A percentile compares a stretch with the other conserved stretches of the same genome.
phyloP scores from a whole-genome alignment of 2,113 vertebrate species.

The Mus musculus region DNA sequence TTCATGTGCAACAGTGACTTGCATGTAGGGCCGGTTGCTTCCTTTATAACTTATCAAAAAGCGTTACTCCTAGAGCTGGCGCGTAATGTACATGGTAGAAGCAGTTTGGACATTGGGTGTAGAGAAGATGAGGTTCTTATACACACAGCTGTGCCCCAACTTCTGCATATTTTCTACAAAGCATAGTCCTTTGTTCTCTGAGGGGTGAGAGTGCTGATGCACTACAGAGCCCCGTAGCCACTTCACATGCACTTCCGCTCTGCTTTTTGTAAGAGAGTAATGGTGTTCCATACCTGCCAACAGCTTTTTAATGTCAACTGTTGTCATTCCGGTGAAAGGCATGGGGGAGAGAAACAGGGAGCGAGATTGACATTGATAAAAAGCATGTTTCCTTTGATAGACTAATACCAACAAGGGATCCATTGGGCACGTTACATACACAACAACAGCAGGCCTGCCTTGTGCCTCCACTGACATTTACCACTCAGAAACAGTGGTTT shows the following conservation, averaged over 20 bases:
- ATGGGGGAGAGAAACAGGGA: constrained; percentile 86
- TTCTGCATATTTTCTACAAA: constrained; percentile 54
- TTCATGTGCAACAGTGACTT: constrained; percentile 21
- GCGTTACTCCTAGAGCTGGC: constrained; percentile 58
- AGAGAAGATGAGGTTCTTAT: constrained; percentile 50
- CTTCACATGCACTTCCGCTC: constrained; percentile 78
- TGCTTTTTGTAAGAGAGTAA: constrained; percentile 28
- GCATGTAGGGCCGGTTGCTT: constrained; percentile 37
- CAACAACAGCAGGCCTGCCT: background rate
- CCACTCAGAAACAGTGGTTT: constrained; percentile 28
- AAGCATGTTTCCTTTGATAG: constrained; percentile 35
- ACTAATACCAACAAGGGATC: constrained; percentile 41
- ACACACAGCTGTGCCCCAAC: background rate
- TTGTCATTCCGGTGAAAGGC: constrained; percentile 92
- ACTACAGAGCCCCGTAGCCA: constrained; percentile 24
- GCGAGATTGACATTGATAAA: constrained; percentile 73
- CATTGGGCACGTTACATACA: background rate
- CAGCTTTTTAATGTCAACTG: constrained; percentile 98
- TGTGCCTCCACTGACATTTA: background rate
- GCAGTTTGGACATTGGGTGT: background rate
- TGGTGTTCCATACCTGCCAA: constrained; percentile 93
- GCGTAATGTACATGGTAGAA: constrained; percentile 40
- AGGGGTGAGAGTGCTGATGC: constrained; percentile 36
- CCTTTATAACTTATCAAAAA: constrained; percentile 49
- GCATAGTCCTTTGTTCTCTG: background rate